A percentile compares a stretch with the other conserved stretches of the same genome.
phyloP scores from a whole-genome alignment of 2,797 vertebrate species.

The Lates japonicus region DNA sequence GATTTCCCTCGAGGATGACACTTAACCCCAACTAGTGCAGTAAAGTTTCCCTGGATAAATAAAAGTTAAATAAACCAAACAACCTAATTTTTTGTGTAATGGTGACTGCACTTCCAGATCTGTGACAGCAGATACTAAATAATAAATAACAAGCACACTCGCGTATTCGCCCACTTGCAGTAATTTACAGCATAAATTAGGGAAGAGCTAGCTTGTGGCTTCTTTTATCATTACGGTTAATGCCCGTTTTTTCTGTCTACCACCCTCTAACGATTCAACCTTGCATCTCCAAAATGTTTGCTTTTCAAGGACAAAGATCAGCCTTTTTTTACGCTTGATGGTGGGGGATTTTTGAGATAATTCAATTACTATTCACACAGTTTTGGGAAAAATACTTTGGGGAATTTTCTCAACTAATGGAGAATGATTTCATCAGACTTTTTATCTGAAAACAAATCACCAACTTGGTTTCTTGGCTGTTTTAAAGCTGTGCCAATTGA shows the following conservation, averaged over 20 bases:
- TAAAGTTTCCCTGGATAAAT: neutral
- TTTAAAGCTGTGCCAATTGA: neutral
- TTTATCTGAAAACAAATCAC: neutral
- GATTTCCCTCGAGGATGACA: constrained; percentile 13
- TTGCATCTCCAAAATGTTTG: neutral
- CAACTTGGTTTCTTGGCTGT: neutral
- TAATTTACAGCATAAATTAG: constrained; percentile 1
- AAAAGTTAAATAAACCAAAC: neutral
- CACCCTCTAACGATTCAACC: neutral
- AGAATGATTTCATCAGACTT: neutral
- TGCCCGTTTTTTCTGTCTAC: neutral
- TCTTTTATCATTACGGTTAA: neutral
- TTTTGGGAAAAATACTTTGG: too few species aligned
- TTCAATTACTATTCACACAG: too few species aligned
- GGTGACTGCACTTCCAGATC: neutral
- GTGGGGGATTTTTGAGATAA: neutral
- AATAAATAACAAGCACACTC: neutral
- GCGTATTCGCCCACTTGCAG: neutral
- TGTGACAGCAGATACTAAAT: constrained; percentile 4
- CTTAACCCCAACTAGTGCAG: neutral
- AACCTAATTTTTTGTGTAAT: neutral
- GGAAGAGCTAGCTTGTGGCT: neutral
- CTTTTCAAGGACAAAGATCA: neutral
- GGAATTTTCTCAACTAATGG: neutral
- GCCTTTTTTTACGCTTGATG: neutral